Evolutionary conservation across 2,113 vertebrate genomes (phyloP).

Genomic region (Chionodraco myersi): DNA sequence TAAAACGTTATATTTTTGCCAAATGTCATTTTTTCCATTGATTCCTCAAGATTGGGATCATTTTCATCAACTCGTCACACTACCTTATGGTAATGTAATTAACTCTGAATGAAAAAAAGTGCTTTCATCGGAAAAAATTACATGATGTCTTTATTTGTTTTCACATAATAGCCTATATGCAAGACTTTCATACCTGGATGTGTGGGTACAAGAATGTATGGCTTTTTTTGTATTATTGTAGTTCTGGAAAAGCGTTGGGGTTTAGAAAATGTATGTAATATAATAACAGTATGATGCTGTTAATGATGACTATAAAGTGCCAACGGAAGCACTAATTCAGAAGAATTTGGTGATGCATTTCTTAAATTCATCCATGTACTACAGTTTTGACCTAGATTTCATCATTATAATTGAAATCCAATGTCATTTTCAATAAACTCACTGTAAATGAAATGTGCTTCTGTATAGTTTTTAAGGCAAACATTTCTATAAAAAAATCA

Average conservation of each 20-base stretch:
- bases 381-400: slow-evolving; percentile 36
- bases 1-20: slow-evolving; percentile 28
- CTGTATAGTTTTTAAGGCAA: not conserved
- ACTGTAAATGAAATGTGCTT: slow-evolving; percentile 43
- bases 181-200: slow-evolving; percentile 54
- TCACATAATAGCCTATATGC: slow-evolving; percentile 50
- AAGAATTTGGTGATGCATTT: slow-evolving; percentile 16
- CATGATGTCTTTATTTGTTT: slow-evolving; percentile 20
- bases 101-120: slow-evolving; percentile 19
- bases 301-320: slow-evolving; percentile 52
- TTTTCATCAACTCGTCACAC: slow-evolving; percentile 13
- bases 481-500: no score
- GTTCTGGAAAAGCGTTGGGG: slow-evolving; percentile 29
- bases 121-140: slow-evolving; percentile 1
- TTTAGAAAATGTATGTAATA: slow-evolving; percentile 24
- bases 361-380: slow-evolving; percentile 17
- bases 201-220: slow-evolving; percentile 46
- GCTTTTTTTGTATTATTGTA: slow-evolving; percentile 13
- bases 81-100: slow-evolving; percentile 15
- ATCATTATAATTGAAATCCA: slow-evolving; percentile 22
- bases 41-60: slow-evolving; percentile 7
- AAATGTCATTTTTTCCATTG: slow-evolving; percentile 16
- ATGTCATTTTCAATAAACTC: slow-evolving; percentile 80
- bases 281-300: slow-evolving; percentile 31
- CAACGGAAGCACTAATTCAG: slow-evolving; percentile 36